A percentile compares a stretch with the other conserved stretches of the same genome.
These are phyloP conservation scores for Aphis gossypii DNA, from an alignment of 1,140 invertebrate genomes.

Conservation along the genomic window DNA sequence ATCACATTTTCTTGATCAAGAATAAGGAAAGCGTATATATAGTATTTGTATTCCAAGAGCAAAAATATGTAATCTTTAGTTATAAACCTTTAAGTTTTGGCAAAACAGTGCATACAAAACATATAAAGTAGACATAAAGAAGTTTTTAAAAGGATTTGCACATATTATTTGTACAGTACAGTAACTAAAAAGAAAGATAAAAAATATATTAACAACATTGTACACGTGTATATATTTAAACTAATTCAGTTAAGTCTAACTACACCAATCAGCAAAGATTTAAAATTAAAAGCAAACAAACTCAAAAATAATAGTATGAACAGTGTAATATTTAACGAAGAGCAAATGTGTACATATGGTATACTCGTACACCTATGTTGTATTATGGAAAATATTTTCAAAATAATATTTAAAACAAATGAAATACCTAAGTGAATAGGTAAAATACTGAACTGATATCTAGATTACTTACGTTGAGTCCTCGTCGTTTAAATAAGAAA, in stretches of 20 bases:
- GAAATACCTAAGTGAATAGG: neutral
- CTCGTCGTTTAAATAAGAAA: neutral
- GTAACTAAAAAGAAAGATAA: neutral
- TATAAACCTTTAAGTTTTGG: neutral
- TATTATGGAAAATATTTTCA: neutral
- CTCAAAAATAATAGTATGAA: neutral
- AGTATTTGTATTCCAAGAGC: neutral
- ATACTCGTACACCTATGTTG: neutral
- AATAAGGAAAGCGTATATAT: neutral
- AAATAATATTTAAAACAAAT: slow-evolving; percentile 2
- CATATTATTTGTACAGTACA: neutral
- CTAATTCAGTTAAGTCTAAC: neutral
- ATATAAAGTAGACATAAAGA: neutral
- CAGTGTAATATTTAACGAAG: neutral
- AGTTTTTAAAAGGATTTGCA: neutral
- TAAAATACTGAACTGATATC: neutral
- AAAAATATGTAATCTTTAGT: neutral
- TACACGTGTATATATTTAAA: neutral
- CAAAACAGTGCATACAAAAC: neutral
- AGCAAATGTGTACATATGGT: neutral
- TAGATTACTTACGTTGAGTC: neutral
- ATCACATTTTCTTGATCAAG: neutral
- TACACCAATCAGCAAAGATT: neutral
- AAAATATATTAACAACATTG: neutral
- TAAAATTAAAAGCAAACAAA: neutral